Evolutionary conservation across 2,113 vertebrate genomes (phyloP).

Genomic region (Suricata suricatta): DNA sequence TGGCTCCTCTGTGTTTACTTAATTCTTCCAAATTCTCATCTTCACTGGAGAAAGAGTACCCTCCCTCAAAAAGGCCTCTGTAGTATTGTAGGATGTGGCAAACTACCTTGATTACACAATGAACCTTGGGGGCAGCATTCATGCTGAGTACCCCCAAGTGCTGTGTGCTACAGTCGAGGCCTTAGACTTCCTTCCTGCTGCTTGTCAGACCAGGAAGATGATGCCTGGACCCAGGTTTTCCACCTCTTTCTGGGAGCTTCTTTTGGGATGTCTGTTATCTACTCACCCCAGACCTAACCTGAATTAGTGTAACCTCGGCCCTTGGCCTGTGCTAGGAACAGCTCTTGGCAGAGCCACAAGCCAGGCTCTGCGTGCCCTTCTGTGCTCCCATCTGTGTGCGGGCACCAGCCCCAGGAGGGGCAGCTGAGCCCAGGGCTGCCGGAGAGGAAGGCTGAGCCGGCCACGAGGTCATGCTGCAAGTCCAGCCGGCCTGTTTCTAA

Average conservation of each 20-base stretch:
- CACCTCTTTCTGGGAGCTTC: not conserved
- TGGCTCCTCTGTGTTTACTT: not conserved
- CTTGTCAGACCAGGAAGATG: not conserved
- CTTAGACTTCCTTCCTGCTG: not conserved
- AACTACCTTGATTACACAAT: not conserved
- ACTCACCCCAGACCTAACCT: not conserved
- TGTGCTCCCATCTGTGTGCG: not conserved
- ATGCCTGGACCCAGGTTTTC: not conserved
- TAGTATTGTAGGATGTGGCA: not conserved
- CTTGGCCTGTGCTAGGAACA: constrained; percentile 14
- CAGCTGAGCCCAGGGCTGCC: not conserved
- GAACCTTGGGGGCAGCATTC: not conserved
- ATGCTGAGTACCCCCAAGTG: not conserved
- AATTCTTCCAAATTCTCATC: not conserved
- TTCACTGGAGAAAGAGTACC: not conserved
- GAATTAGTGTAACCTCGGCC: constrained; percentile 23
- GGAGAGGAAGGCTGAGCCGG: not conserved
- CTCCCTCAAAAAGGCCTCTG: not conserved
- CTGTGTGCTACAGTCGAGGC: not conserved
- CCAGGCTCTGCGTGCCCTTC: constrained; percentile 24
- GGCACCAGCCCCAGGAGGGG: not conserved
- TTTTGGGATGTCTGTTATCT: not conserved
- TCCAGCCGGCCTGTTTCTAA: not conserved
- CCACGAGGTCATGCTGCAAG: not conserved
- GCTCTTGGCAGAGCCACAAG: constrained; percentile 27